These are phyloP conservation scores for Mus caroli DNA, from an alignment of 2,797 vertebrate genomes.

Conservation along the genomic window DNA sequence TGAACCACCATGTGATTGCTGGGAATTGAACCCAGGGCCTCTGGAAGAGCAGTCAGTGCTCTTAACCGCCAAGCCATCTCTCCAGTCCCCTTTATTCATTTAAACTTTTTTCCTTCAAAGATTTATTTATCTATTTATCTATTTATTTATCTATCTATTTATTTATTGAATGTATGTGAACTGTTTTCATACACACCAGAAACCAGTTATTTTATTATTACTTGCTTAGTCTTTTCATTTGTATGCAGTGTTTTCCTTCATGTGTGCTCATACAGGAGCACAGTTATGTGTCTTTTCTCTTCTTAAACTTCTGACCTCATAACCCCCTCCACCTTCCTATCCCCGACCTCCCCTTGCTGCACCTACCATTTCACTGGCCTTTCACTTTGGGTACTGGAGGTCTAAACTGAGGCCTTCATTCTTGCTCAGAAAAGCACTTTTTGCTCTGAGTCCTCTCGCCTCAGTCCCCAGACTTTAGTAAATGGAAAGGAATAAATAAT, in stretches of 20 bases:
- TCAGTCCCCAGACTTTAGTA: neutral
- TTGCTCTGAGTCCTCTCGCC: neutral
- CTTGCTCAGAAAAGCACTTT: neutral
- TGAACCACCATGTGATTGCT: too few species aligned
- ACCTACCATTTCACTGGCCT: neutral
- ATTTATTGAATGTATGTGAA: too few species aligned
- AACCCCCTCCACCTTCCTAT: too few species aligned
- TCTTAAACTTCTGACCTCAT: neutral
- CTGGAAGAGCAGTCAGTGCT: too few species aligned
- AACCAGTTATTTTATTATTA: neutral
- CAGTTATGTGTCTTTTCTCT: too few species aligned
- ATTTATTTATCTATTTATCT: too few species aligned
- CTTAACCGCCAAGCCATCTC: too few species aligned
- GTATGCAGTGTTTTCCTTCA: neutral
- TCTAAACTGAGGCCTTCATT: neutral
- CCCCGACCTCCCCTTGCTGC: rapidly evolving
- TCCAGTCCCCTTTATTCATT: too few species aligned
- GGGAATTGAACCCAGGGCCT: too few species aligned
- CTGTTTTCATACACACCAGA: too few species aligned
- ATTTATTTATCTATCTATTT: too few species aligned
- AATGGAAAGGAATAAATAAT: slow-evolving; percentile 48
- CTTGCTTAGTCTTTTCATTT: neutral
- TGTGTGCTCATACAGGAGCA: neutral
- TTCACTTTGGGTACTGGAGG: neutral
- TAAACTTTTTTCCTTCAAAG: too few species aligned